These are phyloP conservation scores for Reticulitermes speratus DNA, from an alignment of 1,140 invertebrate species.

Conservation along the genomic window DNA sequence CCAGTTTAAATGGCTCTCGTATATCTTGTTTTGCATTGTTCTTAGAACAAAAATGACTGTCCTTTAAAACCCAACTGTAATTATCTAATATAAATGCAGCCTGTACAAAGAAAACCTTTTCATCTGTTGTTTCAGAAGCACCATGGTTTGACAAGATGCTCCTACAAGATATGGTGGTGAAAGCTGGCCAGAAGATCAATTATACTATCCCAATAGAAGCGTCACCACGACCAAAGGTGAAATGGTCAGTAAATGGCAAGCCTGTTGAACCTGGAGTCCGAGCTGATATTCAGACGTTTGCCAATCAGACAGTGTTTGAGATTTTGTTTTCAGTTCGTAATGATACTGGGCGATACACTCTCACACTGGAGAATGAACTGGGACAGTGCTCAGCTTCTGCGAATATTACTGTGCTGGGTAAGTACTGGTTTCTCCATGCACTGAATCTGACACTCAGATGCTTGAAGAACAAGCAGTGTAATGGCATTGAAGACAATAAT, in stretches of 20 bases:
- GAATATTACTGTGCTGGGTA: slow-evolving; percentile 79
- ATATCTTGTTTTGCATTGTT: too few relatives aligned
- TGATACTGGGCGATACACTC: slow-evolving; percentile 81
- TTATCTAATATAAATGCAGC: too few relatives aligned
- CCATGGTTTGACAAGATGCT: slow-evolving; percentile 82
- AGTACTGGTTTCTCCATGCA: slow-evolving; percentile 25
- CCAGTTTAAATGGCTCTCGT: too few relatives aligned
- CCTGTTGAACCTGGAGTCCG: slow-evolving; percentile 61
- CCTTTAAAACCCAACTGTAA: too few relatives aligned
- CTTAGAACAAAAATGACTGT: too few relatives aligned
- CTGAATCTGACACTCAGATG: too few relatives aligned
- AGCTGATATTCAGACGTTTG: slow-evolving; percentile 69
- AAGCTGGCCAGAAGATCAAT: slow-evolving; percentile 85
- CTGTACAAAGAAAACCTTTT: too few relatives aligned
- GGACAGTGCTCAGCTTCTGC: slow-evolving; percentile 79
- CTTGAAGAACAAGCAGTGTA: neutral
- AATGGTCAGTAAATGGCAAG: slow-evolving; percentile 88
- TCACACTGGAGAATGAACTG: slow-evolving; percentile 82
- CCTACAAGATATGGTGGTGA: slow-evolving; percentile 82
- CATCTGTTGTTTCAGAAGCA: slow-evolving; percentile 56
- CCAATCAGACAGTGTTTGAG: slow-evolving; percentile 79
- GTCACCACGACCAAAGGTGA: slow-evolving; percentile 75
- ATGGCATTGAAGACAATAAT: neutral
- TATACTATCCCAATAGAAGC: slow-evolving; percentile 88
- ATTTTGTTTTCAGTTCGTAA: slow-evolving; percentile 78